Evolutionary conservation across 2,113 vertebrate genomes (phyloP).

Genomic region (Sinocyclocheilus maitianheensis): DNA sequence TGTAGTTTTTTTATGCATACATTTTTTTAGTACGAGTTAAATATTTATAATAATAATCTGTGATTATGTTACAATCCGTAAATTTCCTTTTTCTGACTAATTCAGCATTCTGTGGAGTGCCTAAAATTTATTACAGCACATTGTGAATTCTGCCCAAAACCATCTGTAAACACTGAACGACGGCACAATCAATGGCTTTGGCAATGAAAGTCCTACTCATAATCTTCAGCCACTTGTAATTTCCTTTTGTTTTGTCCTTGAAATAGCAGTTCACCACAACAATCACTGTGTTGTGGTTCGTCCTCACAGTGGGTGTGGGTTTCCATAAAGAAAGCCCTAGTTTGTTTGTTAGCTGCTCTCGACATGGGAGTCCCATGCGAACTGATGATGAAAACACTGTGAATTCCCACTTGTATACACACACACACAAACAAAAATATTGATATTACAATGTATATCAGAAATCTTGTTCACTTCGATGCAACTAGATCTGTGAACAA

Average conservation of each 20-base stretch:
- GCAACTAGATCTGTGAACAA: background rate
- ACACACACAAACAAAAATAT: background rate
- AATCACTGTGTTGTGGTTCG: conserved; percentile 42
- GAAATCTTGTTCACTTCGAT: background rate
- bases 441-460: background rate
- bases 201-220: conserved; percentile 18
- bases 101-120: background rate
- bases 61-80: background rate
- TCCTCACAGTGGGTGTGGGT: conserved; percentile 46
- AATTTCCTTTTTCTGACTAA: background rate
- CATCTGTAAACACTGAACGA: conserved; percentile 12
- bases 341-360: conserved; percentile 31
- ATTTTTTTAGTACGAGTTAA: too few species aligned
- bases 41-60: background rate
- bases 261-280: conserved; percentile 44
- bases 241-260: conserved; percentile 41
- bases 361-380: conserved; percentile 24
- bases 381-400: background rate
- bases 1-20: background rate
- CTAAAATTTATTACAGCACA: background rate
- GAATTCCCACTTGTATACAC: conserved; percentile 6
- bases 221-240: conserved; percentile 40
- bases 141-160: background rate
- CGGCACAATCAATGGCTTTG: background rate
- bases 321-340: conserved; percentile 28